These are phyloP conservation scores for Cavia aperea DNA, from an alignment of 2,113 vertebrate genomes.

Conservation along the genomic window DNA sequence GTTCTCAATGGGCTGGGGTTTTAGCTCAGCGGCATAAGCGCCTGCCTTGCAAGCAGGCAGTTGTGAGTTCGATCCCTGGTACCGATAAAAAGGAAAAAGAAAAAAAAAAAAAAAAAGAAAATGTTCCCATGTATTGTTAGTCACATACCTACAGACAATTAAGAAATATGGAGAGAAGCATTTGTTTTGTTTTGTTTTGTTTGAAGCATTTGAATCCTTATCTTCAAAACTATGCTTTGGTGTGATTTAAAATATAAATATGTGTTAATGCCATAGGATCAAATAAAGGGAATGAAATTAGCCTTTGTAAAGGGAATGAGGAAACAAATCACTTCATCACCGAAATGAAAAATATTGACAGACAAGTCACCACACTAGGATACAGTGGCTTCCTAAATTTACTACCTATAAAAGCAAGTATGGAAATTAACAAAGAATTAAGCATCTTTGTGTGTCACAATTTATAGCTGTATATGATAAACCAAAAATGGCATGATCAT, in stretches of 20 bases:
- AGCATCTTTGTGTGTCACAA: slow-evolving; percentile 18
- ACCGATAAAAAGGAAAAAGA: too few relatives aligned
- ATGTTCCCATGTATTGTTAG: slow-evolving; percentile 43
- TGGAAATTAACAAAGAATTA: slow-evolving; percentile 34
- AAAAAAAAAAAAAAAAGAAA: neutral
- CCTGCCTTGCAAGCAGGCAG: too few relatives aligned
- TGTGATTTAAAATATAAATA: slow-evolving; percentile 63
- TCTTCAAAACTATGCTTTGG: slow-evolving; percentile 58
- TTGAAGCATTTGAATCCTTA: slow-evolving; percentile 53
- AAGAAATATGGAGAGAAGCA: slow-evolving; percentile 26
- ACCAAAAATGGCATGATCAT: neutral
- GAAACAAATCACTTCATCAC: slow-evolving; percentile 54
- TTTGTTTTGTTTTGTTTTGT: too few relatives aligned
- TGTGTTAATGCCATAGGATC: slow-evolving; percentile 61
- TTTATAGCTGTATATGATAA: neutral
- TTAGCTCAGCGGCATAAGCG: too few relatives aligned
- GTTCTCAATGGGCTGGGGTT: neutral
- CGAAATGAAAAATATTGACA: neutral
- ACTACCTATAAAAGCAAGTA: neutral
- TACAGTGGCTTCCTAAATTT: neutral
- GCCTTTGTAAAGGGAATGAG: slow-evolving; percentile 53
- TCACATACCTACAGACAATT: slow-evolving; percentile 36
- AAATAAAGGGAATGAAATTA: slow-evolving; percentile 60
- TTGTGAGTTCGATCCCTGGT: too few relatives aligned
- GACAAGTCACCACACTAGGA: neutral